Percentiles rank a stretch among this genome's conserved stretches.
Conservation (phyloP, 2,888 invertebrate genomes). For the Altica lythri region DNA sequence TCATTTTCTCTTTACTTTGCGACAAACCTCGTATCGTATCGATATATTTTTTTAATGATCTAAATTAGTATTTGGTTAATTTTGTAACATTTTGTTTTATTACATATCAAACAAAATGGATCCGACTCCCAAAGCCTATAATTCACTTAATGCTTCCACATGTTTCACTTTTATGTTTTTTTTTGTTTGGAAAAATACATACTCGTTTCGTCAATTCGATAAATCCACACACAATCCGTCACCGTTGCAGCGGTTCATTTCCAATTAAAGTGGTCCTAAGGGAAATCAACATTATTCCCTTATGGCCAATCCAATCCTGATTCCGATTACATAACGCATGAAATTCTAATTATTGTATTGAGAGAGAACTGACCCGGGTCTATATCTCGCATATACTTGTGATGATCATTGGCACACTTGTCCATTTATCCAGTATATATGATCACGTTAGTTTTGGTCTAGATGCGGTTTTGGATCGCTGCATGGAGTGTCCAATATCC, state of each 20-base stretch:
- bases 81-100: too few species aligned
- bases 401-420: not conserved
- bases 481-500: too few species aligned
- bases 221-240: constrained; percentile 28
- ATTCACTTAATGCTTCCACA: constrained; percentile 9
- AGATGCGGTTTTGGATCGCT: too few species aligned
- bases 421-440: not conserved
- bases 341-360: constrained; percentile 43
- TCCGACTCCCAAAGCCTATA: constrained; percentile 3
- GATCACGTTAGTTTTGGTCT: not conserved
- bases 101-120: too few species aligned
- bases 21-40: too few species aligned
- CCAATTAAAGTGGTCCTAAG: constrained; percentile 44
- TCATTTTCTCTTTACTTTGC: too few species aligned
- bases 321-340: constrained; percentile 42
- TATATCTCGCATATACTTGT: constrained; percentile 6
- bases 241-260: constrained; percentile 32
- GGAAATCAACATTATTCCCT: constrained; percentile 42
- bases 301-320: constrained; percentile 42
- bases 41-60: too few species aligned
- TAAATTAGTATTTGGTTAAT: too few species aligned
- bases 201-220: constrained; percentile 14
- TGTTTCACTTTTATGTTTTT: constrained; percentile 12
- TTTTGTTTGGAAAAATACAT: not conserved
- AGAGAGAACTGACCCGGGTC: constrained; percentile 23